Percentiles rank a stretch among this genome's conserved stretches.
Evolutionary conservation across 1,140 invertebrate species (phyloP).

Genomic region (Drosophila serrata): DNA sequence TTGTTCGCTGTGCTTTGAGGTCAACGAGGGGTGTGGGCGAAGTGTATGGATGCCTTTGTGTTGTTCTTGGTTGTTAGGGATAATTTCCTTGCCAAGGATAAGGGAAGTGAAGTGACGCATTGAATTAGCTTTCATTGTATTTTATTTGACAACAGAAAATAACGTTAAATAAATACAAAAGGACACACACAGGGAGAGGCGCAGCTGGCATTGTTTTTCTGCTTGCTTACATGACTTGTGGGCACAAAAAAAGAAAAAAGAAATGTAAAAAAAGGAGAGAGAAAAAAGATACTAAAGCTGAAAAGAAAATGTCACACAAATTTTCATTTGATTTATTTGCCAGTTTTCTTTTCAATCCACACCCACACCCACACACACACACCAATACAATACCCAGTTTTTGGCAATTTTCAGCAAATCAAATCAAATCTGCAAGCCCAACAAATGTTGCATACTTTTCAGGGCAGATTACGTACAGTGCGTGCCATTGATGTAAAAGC

Average conservation of each 20-base stretch:
- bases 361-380: neutral
- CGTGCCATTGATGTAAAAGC: neutral
- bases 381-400: neutral
- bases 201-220: slow-evolving; percentile 40
- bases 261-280: neutral
- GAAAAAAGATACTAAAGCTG: slow-evolving; percentile 2
- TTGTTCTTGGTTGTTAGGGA: slow-evolving; percentile 54
- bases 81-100: slow-evolving; percentile 31
- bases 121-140: slow-evolving; percentile 59
- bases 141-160: slow-evolving; percentile 77
- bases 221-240: slow-evolving; percentile 41
- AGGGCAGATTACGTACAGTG: slow-evolving; percentile 24
- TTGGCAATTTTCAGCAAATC: slow-evolving; percentile 40
- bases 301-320: slow-evolving; percentile 64
- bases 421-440: slow-evolving; percentile 33
- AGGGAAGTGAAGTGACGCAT: slow-evolving; percentile 43
- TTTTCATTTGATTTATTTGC: slow-evolving; percentile 82
- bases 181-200: slow-evolving; percentile 11
- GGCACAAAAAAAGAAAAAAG: slow-evolving; percentile 1
- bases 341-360: slow-evolving; percentile 69
- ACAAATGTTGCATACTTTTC: slow-evolving; percentile 20
- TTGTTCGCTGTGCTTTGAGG: slow-evolving; percentile 57
- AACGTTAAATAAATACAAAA: slow-evolving; percentile 73
- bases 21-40: slow-evolving; percentile 2
- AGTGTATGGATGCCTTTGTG: slow-evolving; percentile 23